phyloP scores from a whole-genome alignment of 2,797 vertebrate species.

The Lerista edwardsae region DNA sequence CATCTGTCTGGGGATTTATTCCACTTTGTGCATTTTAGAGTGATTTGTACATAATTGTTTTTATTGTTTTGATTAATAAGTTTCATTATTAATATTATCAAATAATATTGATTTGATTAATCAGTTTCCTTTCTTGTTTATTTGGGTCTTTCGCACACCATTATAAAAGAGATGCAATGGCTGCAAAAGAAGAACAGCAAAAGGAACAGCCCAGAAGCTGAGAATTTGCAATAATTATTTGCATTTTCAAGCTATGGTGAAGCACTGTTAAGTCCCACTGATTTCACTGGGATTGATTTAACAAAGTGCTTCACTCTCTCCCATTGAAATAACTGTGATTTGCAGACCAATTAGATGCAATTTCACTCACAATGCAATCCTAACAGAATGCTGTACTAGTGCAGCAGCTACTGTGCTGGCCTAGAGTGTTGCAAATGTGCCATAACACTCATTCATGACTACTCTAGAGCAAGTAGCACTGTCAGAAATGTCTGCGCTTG shows the following conservation, averaged over 20 bases:
- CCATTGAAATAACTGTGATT: neutral
- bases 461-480: too few species aligned
- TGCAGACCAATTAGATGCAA: neutral
- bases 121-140: neutral
- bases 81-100: too few species aligned
- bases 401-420: too few species aligned
- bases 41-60: neutral
- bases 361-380: too few species aligned
- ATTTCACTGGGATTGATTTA: too few species aligned
- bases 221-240: neutral
- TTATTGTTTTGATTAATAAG: neutral
- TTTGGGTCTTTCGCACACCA: neutral
- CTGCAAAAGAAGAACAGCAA: neutral
- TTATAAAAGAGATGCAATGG: neutral
- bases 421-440: too few species aligned
- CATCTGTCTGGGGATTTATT: slow-evolving; percentile 11
- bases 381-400: too few species aligned
- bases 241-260: neutral
- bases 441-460: too few species aligned
- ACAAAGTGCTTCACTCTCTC: neutral
- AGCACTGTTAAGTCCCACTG: too few species aligned
- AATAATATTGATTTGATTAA: too few species aligned
- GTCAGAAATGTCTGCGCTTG: too few species aligned
- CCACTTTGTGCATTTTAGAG: neutral
- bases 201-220: neutral